These are phyloP conservation scores for Homalodisca vitripennis DNA, from an alignment of 1,140 invertebrate species.

Conservation along the genomic window DNA sequence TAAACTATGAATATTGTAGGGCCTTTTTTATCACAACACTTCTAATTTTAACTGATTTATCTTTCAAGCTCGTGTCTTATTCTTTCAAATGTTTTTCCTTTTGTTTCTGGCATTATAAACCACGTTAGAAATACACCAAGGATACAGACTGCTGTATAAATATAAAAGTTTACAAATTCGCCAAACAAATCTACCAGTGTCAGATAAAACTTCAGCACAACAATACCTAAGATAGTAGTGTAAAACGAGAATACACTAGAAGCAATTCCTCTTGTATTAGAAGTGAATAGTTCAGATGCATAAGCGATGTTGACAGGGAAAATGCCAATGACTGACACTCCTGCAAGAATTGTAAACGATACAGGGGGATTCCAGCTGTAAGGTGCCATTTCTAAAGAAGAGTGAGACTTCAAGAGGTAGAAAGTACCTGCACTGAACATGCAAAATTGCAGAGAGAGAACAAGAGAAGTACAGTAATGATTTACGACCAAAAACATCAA, in stretches of 20 bases:
- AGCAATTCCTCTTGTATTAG: conserved; percentile 65
- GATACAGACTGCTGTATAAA: conserved; percentile 66
- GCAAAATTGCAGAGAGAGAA: conserved; percentile 42
- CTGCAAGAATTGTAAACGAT: conserved; percentile 64
- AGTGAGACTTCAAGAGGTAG: conserved; percentile 60
- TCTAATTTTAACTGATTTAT: neutral
- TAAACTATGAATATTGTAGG: too few species aligned
- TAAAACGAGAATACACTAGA: conserved; percentile 66
- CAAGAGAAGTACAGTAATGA: conserved; percentile 55
- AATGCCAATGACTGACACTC: conserved; percentile 67
- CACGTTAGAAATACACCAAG: conserved; percentile 62
- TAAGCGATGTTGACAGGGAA: conserved; percentile 69
- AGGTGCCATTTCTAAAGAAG: conserved; percentile 48
- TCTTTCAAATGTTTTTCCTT: conserved; percentile 65
- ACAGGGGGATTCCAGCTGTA: conserved; percentile 61
- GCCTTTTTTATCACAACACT: too few species aligned
- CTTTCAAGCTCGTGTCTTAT: conserved; percentile 28
- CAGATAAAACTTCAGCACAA: conserved; percentile 72
- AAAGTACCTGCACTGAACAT: conserved; percentile 49
- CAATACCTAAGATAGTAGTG: conserved; percentile 69
- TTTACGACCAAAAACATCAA: conserved; percentile 68
- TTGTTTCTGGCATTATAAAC: conserved; percentile 73
- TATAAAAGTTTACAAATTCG: conserved; percentile 62
- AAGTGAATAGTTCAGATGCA: conserved; percentile 72
- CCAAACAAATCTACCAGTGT: conserved; percentile 51